Evolutionary conservation across 2,797 vertebrate species (phyloP).

Genomic region (Urosaurus nigricauda): DNA sequence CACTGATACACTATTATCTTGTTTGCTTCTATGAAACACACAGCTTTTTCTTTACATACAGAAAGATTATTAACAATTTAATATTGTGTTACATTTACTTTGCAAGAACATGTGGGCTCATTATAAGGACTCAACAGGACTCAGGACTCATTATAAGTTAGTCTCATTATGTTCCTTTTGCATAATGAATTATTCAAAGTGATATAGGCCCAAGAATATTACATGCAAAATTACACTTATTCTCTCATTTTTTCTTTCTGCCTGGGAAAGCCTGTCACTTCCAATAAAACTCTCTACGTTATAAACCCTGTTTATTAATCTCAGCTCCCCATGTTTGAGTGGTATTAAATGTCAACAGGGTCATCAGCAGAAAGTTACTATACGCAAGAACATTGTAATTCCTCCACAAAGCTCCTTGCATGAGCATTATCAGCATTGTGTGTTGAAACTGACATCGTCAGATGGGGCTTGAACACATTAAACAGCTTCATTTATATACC

Average conservation of each 20-base stretch:
- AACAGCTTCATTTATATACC: not conserved
- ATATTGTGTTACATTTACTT: constrained; percentile 37
- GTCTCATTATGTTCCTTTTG: constrained; percentile 40
- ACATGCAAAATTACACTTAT: constrained; percentile 39
- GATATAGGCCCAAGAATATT: constrained; percentile 35
- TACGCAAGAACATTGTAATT: constrained; percentile 35
- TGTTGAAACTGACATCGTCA: constrained; percentile 9
- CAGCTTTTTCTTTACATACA: not conserved
- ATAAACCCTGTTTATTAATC: constrained; percentile 60
- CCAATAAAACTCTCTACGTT: constrained; percentile 51
- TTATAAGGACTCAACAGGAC: constrained; percentile 26
- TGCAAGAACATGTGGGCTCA: not conserved
- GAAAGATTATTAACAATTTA: constrained; percentile 31
- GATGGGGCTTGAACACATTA: not conserved
- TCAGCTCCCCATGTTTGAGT: constrained; percentile 32
- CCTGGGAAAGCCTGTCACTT: constrained; percentile 64
- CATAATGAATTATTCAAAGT: constrained; percentile 58
- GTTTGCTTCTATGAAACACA: not conserved
- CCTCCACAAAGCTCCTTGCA: constrained; percentile 20
- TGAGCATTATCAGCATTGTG: not conserved
- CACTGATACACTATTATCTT: not conserved
- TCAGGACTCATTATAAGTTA: constrained; percentile 38
- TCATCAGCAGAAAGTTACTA: not conserved
- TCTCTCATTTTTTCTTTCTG: constrained; percentile 46
- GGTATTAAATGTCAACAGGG: not conserved